A percentile compares a stretch with the other conserved stretches of the same genome.
Conservation (phyloP, 2,888 invertebrate genomes). For the Platypus cylindrus region DNA sequence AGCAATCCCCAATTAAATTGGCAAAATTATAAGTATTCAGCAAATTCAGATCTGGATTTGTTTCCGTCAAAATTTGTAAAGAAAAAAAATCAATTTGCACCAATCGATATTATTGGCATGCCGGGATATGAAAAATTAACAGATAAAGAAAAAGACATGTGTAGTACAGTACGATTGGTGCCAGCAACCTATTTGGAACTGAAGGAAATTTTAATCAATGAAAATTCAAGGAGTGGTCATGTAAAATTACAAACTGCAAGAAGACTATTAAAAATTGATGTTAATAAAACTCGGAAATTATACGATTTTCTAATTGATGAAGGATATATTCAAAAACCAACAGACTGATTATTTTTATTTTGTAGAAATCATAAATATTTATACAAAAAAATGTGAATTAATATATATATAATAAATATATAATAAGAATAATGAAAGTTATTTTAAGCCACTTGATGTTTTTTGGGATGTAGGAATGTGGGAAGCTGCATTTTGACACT, state of each 20-base stretch:
- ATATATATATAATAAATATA: no score
- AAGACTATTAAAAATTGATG: conserved; percentile 79
- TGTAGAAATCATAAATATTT: background rate
- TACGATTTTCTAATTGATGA: conserved; percentile 63
- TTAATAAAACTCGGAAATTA: conserved; percentile 81
- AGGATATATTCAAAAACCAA: conserved; percentile 55
- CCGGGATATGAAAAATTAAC: conserved; percentile 65
- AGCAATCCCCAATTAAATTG: conserved; percentile 27
- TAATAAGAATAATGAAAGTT: no score
- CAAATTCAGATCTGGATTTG: conserved; percentile 14
- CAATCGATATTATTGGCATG: conserved; percentile 55
- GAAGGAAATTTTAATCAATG: conserved; percentile 57
- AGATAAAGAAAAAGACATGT: conserved; percentile 60
- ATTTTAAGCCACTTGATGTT: no score
- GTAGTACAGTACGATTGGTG: conserved; percentile 59
- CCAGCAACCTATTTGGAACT: conserved; percentile 71
- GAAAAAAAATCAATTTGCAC: conserved; percentile 37
- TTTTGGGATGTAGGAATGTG: conserved; percentile 3
- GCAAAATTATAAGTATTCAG: conserved; percentile 22
- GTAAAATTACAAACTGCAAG: conserved; percentile 72
- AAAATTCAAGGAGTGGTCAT: conserved; percentile 63
- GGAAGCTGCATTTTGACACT: no score
- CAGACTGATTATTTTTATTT: conserved; percentile 2
- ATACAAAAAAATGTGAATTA: no score
- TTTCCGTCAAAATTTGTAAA: conserved; percentile 24